Evolutionary conservation across 2,113 vertebrate genomes (phyloP).

Genomic region (Hepsetus odoe): DNA sequence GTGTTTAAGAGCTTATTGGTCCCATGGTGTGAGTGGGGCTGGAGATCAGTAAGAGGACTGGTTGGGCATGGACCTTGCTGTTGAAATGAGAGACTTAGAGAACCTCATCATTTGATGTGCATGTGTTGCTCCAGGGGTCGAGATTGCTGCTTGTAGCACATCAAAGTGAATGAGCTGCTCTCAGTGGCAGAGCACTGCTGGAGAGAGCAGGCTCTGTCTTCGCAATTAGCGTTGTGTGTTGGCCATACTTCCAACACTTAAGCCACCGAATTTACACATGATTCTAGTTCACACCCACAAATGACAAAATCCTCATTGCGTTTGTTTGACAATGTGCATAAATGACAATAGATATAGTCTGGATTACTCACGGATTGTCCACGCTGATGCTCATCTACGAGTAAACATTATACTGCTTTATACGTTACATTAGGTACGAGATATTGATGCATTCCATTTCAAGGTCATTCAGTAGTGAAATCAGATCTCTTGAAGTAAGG

Average conservation of each 20-base stretch:
- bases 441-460: not conserved
- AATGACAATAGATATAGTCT: not conserved
- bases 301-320: not conserved
- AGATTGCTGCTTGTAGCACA: slow-evolving; percentile 33
- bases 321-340: not conserved
- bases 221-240: not conserved
- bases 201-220: slow-evolving; percentile 5
- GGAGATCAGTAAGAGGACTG: slow-evolving; percentile 23
- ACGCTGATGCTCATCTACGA: not conserved
- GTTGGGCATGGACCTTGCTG: slow-evolving; percentile 12
- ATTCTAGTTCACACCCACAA: not conserved
- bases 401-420: not conserved
- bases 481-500: not conserved
- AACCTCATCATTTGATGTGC: slow-evolving; percentile 9
- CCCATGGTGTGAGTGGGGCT: slow-evolving; percentile 36
- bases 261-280: not conserved
- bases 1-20: slow-evolving; percentile 38
- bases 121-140: slow-evolving; percentile 26
- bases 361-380: not conserved
- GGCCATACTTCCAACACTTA: not conserved
- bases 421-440: not conserved
- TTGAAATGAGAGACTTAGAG: slow-evolving; percentile 3
- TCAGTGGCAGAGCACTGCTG: not conserved
- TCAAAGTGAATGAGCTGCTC: slow-evolving; percentile 26
- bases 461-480: slow-evolving; percentile 28